Evolutionary conservation across 2,113 vertebrate genomes (phyloP), one percentile per base, ranked within the genome.

Genomic region (Alethe diademata): DNA sequence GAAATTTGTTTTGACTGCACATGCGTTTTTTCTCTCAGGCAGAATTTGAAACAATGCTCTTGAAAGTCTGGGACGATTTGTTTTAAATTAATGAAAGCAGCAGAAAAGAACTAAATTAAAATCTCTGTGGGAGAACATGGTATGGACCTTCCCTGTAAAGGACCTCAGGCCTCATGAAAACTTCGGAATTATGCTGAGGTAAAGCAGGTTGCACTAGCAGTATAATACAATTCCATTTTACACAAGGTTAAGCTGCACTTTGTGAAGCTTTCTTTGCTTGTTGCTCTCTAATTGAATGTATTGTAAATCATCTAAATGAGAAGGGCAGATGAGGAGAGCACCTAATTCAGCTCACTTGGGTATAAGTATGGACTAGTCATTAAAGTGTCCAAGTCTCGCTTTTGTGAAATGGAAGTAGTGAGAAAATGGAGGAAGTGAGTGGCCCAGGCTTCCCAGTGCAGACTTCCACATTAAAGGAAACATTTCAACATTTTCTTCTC

Each of bases 61-160:
- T 54, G 18, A 61, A 50, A 42, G 19, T 50, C 92, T 58, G 47
- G 51, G 69, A 43, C 12, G 42, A 36, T 45, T 90, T 79, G 26
- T 58, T 94, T 83, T 38, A 83, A 90, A 83, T 50, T 62, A 54
- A 93, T 61, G 40, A 82, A 93, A 86, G 67, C 24, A 91, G 48
- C 6, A 88, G 47, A 78, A 91, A 66, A 80, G 1, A 36, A 56
- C 81, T 71, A 76, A 86, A 74, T 58, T 2, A 93, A 92, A 81
- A 92, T 84, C 43, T 78, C 51, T 6, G 17, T 64, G 35, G 65
- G 43, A 86, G 29, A 86, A 62, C 9, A 28, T 18, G 26, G 33
- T 74, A 33, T 50, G 14, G 80, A 56, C 17, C 17, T 53, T 62
- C 38, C 29, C 20, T 80, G 18, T 74, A 62, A 74, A 6, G 79